Evolutionary conservation across 2,797 vertebrate genomes (phyloP).

Genomic region (Bradypus variegatus): DNA sequence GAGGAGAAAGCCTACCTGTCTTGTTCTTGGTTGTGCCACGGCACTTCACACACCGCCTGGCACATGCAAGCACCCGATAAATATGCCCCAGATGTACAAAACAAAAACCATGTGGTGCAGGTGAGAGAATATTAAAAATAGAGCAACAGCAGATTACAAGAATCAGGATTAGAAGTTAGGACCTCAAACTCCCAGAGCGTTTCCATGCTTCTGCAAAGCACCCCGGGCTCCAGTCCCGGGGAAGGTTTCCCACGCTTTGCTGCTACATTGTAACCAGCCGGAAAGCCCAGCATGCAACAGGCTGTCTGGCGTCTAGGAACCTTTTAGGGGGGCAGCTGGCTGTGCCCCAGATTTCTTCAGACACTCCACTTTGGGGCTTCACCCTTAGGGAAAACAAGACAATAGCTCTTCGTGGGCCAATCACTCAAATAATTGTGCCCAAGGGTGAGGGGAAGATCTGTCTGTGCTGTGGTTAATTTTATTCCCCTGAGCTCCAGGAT

Average conservation of each 20-base stretch:
- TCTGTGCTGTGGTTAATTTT: background rate
- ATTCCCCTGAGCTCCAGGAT: background rate
- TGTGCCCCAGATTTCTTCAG: background rate
- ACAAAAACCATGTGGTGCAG: accelerated
- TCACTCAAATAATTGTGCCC: accelerated
- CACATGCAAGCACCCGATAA: accelerated
- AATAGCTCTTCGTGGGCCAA: accelerated
- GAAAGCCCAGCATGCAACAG: accelerated
- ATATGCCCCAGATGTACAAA: accelerated
- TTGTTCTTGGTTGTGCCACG: accelerated
- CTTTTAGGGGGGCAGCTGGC: background rate
- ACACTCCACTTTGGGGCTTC: accelerated
- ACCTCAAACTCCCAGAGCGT: accelerated
- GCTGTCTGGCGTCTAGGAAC: background rate
- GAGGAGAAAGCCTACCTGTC: background rate
- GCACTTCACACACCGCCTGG: accelerated
- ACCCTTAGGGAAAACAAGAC: background rate
- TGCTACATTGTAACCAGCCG: accelerated
- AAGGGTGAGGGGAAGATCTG: accelerated
- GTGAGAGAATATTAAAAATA: background rate
- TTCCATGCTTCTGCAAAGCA: accelerated
- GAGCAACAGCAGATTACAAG: too few relatives aligned
- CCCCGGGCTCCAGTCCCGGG: accelerated
- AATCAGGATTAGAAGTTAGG: background rate
- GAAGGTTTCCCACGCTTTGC: accelerated